Base-by-base conservation (phyloP, 2,888 invertebrate genomes). In the Caenorhabditis virilis region DNA sequence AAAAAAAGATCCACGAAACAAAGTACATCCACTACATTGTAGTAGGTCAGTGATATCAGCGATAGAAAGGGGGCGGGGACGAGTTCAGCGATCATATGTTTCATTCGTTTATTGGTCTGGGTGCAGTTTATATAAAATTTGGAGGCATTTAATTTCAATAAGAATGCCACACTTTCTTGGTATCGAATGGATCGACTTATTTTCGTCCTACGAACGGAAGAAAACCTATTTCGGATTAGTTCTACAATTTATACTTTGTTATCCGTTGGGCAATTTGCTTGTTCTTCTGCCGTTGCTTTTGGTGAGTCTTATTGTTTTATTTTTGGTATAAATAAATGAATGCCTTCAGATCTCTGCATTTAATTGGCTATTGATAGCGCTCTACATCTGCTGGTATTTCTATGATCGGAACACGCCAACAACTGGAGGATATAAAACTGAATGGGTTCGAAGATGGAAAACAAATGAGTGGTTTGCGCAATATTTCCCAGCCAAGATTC, bases 401-500 rank as follows among this genome's bases (percentile, higher is more conserved):
- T 30, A 30, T 30, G 30, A 30, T 30, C 6, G 13, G 13, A 9
- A 6, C 6, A 30, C 30, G 6, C 30, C 30, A 30, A 6, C 6
- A 30, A 30, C 6, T 9, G 30, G 30, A 30, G 30, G 30, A 30
- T 30, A 30, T 30, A 13, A 30, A 30, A 30, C 30, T 13, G 13
- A 6, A 9, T 30, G 6, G 6, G 30, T 30, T 30, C 30, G 30
- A 30, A 30, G 48, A 33, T 48, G 48, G 48, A 35, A 11, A 9
- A n/a, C 36, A n/a, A 45, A 45, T 16, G n/a, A 27, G 18, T 45
- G 90, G 80, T 89, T 89, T 83, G 86, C 89, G 26, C 88, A 90
- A 70, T 95, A 92, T 83, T 95, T 80, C 39, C 95, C 95, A 0
- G 85, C 91, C 22, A 88, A 88, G 58, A 85, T 95, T 39, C 88